Conservation (phyloP, 1,140 invertebrate species). For the Neodiprion pinetum region DNA sequence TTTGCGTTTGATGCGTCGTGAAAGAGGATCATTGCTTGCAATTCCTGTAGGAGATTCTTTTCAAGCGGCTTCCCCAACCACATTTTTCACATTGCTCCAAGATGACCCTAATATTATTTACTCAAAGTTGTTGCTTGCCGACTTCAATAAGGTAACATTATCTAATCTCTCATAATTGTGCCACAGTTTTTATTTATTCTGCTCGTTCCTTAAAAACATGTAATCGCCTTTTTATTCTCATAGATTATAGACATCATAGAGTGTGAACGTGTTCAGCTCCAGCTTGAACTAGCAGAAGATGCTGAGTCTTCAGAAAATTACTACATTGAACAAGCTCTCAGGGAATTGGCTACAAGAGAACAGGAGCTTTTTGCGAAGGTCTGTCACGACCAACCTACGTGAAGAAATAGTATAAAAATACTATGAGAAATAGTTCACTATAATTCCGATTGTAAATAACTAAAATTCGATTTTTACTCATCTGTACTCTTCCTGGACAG, state of each 20-base stretch:
- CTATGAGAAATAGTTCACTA: background rate
- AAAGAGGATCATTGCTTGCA: slow-evolving; percentile 78
- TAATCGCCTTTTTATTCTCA: slow-evolving; percentile 2
- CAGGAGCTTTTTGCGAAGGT: slow-evolving; percentile 27
- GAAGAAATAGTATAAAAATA: no score
- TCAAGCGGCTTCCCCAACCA: slow-evolving; percentile 40
- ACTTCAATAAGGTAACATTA: slow-evolving; percentile 65
- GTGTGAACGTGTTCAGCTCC: slow-evolving; percentile 75
- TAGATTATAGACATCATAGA: slow-evolving; percentile 73
- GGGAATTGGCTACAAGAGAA: slow-evolving; percentile 65
- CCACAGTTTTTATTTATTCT: no score
- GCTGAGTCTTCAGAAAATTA: slow-evolving; percentile 81
- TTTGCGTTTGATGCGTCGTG: slow-evolving; percentile 87
- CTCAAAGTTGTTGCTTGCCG: slow-evolving; percentile 82
- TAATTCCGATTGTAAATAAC: background rate
- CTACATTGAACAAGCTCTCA: slow-evolving; percentile 84
- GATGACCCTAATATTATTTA: slow-evolving; percentile 63
- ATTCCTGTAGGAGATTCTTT: slow-evolving; percentile 65
- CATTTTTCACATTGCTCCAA: slow-evolving; percentile 60
- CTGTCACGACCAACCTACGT: background rate
- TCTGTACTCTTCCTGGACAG: no score
- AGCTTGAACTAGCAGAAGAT: slow-evolving; percentile 69
- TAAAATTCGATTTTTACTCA: no score
- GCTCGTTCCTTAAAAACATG: background rate
- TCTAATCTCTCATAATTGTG: background rate